phyloP scores from a whole-genome alignment of 2,797 vertebrate genomes.

The Corythornis leucogaster region DNA sequence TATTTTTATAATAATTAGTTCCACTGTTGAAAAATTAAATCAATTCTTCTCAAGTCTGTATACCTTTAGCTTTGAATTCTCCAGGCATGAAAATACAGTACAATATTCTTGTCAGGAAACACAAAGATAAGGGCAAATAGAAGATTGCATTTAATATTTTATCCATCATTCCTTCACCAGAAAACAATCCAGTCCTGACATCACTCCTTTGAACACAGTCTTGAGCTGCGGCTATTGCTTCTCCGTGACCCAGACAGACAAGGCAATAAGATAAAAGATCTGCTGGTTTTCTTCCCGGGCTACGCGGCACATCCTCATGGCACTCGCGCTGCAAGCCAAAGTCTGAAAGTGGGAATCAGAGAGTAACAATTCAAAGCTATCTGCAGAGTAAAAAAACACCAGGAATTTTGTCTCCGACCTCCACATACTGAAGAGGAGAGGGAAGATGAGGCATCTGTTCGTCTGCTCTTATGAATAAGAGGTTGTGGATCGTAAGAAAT shows the following conservation, averaged over 20 bases:
- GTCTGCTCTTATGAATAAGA: neutral
- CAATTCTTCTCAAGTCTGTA: neutral
- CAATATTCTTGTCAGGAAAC: neutral
- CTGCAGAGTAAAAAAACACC: neutral
- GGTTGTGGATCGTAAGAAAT: neutral
- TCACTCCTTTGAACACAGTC: conserved; percentile 52
- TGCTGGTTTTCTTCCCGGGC: conserved; percentile 54
- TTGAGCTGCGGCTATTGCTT: conserved; percentile 43
- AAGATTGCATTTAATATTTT: conserved; percentile 62
- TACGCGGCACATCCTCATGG: conserved; percentile 31
- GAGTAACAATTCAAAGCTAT: neutral
- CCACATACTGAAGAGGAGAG: neutral
- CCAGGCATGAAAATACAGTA: neutral
- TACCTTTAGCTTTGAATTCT: neutral
- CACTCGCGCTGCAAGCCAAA: conserved; percentile 2
- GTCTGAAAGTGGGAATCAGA: neutral
- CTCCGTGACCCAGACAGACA: conserved; percentile 56
- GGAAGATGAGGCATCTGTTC: neutral
- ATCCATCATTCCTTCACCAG: conserved; percentile 58
- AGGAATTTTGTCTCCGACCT: neutral
- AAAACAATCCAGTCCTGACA: conserved; percentile 62
- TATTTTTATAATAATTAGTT: neutral
- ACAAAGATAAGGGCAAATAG: conserved; percentile 29
- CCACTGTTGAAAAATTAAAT: neutral
- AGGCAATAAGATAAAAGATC: conserved; percentile 64